Base-by-base conservation (phyloP, 2,888 invertebrate genomes). In the Pocota personata region DNA sequence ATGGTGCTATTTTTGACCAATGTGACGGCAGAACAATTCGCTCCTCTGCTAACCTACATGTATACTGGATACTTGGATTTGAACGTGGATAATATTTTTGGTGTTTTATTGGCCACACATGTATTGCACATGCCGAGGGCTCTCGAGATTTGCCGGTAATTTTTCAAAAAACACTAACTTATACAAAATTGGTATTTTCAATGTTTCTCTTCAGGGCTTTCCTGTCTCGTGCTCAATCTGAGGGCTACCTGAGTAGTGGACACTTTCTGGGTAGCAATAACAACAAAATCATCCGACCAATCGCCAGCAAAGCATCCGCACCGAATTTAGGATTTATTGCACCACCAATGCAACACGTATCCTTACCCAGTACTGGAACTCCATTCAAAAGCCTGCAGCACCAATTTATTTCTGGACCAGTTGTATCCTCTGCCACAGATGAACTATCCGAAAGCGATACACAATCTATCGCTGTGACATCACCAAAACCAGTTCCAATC, bases 121-220 rank as follows among this genome's bases (percentile, higher is more conserved):
- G 93, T 95, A 62, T 92, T 96, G 52, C 95, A 96, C 90, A 96
- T 96, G 95, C 96, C 96, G 1, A 93, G 95, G 12, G 95, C 95
- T 0, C 90, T 95, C 58, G 95, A 95, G 88, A 93, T 95, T 87
- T 96, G 96, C 91, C 93, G 92, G 92, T 92, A 78, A 75, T 60
- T 78, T 69, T n/a, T 40, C 3, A 60, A 48, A 12, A 69, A 37
- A 19, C 19, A n/a, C 21, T 48, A 48, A 37, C 37, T 48, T 21
- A 5, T 8, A 19, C 0, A 6, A n/a, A 16, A 58, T 35, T 19
- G 7, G 10, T 14, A 19, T 58, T 32, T 19, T n/a, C 30, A 27
- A 16, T 35, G 19, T 71, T 24, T 43, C 12, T 43, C 80, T 88
- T 3, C 76, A 92, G 95, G 21, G 94, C 94, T 5, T 94, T 95